Conservation (phyloP, 2,113 vertebrate genomes). For the Ardeotis arabs region DNA sequence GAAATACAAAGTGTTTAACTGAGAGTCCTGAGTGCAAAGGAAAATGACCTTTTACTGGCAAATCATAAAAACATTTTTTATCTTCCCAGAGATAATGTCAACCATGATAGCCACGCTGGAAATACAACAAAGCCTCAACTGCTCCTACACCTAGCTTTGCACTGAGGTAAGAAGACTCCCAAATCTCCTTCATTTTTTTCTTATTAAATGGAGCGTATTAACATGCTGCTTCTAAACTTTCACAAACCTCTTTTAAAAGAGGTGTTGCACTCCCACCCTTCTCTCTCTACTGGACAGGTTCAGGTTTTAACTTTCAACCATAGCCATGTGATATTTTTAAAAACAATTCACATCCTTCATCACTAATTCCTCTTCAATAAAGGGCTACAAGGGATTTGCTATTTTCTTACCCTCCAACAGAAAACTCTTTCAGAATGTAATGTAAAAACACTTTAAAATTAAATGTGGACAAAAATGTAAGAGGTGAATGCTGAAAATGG, state of each 20-base stretch:
- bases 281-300: not conserved
- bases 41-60: not conserved
- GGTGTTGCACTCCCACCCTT: not conserved
- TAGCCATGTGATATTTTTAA: not conserved
- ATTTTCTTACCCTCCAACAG: not conserved
- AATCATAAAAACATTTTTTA: accelerated
- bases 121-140: not conserved
- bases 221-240: not conserved
- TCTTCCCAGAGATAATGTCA: not conserved
- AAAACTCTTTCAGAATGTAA: not conserved
- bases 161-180: not conserved
- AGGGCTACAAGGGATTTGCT: not conserved
- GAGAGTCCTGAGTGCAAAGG: not conserved
- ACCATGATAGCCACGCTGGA: not conserved
- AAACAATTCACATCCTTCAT: not conserved
- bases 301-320: not conserved
- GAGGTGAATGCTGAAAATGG: not conserved
- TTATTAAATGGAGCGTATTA: accelerated
- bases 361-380: not conserved
- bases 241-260: not conserved
- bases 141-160: not conserved
- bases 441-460: not conserved
- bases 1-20: not conserved
- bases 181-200: not conserved
- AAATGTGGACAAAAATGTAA: not conserved